Evolutionary conservation across 30 jellyfish, hydroid and myxozoan genomes (phyloP), one percentile per base, ranked within the genome.

Genomic region (Aurelia sp.): DNA sequence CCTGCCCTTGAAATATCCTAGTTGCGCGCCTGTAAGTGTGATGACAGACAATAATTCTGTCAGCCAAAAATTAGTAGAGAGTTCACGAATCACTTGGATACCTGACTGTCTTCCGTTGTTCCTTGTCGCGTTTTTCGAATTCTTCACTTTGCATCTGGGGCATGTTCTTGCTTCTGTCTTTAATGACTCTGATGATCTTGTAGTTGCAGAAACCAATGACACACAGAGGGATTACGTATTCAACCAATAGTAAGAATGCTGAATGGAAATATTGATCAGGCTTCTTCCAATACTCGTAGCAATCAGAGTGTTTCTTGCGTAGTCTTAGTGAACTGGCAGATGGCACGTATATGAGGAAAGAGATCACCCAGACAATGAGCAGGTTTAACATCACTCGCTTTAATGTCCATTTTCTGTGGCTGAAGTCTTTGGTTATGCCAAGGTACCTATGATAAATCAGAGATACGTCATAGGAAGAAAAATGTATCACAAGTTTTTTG

Each of bases 31-130:
- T n/a, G n/a, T n/a, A n/a, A n/a, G n/a, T n/a, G n/a, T n/a, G n/a
- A n/a, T n/a, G n/a, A n/a, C n/a, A n/a, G n/a, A n/a, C 33, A 27
- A 27, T 2, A 27, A 27, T 2, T 27, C 33, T 27, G 33, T 27
- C 33, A 27, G 33, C 33, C 33, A 27, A 27, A 27, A 27, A 27
- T 27, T 27, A 0, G 1, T 27, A 27, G 33, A 27, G 2, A 27
- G 33, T 27, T 27, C 33, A 27, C 33, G 33, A 27, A 27, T 27
- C 33, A 27, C n/a, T n/a, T n/a, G n/a, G n/a, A 44, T 74, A 74
- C 90, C 83, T 72, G 76, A 21, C 66, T 13, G 90, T 41, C 50
- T 81, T 81, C 66, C 67, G 67, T 82, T 66, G 83, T n/a, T 81
- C 90, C 75, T 27, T 53, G 51, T 30, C 70, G 17, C 70, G 90